These are phyloP conservation scores for Diogma glabrata DNA, from an alignment of 2,888 invertebrate species.

Conservation along the genomic window DNA sequence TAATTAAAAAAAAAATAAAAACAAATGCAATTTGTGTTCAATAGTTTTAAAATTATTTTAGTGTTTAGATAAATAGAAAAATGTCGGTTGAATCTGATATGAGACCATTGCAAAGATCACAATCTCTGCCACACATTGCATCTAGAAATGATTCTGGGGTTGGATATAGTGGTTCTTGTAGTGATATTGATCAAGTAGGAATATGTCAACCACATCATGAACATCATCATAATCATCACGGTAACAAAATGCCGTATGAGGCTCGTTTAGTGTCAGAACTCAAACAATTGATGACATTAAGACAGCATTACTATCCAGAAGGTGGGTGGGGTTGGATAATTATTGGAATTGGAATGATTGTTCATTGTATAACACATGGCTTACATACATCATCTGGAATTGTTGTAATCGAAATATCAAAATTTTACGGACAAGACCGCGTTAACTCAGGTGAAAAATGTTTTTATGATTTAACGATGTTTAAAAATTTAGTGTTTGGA, in stretches of 20 bases:
- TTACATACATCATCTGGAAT: constrained; percentile 50
- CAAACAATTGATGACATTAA: constrained; percentile 16
- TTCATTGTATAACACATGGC: constrained; percentile 63
- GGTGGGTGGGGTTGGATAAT: constrained; percentile 83
- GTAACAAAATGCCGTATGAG: constrained; percentile 10
- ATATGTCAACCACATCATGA: neutral
- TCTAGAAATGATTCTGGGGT: constrained; percentile 14
- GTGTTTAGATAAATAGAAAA: neutral
- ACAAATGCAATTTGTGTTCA: neutral
- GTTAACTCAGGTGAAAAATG: constrained; percentile 11
- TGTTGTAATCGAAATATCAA: constrained; percentile 33
- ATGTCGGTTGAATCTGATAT: constrained; percentile 7
- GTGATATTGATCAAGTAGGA: constrained; percentile 15
- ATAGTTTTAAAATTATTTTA: too few species aligned
- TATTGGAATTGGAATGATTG: constrained; percentile 56
- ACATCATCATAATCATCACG: neutral
- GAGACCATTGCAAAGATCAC: constrained; percentile 11
- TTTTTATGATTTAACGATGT: too few species aligned
- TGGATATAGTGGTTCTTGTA: constrained; percentile 14
- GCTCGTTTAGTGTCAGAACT: constrained; percentile 14
- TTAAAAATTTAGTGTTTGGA: too few species aligned
- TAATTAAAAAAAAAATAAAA: neutral
- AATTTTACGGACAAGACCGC: constrained; percentile 19
- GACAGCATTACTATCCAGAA: constrained; percentile 70
- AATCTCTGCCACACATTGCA: constrained; percentile 14